Conservation (phyloP, 2,113 vertebrate species). For the Cranoglanis bouderius region DNA sequence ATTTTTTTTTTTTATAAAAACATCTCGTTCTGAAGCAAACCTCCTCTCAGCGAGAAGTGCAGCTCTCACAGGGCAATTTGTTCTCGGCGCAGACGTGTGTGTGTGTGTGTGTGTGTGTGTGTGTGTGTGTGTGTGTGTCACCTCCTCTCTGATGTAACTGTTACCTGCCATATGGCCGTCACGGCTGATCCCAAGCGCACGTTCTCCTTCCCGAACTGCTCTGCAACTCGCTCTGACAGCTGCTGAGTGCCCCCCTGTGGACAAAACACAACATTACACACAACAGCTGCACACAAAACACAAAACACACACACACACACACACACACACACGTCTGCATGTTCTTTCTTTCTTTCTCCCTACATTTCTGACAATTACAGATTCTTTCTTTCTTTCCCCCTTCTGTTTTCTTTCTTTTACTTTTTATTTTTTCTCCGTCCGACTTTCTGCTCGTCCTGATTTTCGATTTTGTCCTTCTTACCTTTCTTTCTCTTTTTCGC, state of each 20-base stretch:
- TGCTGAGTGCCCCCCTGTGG: conserved; percentile 78
- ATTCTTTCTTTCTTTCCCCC: background rate
- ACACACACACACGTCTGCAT: background rate
- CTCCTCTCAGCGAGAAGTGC: background rate
- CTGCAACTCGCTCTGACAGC: conserved; percentile 71
- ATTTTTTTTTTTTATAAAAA: conserved; percentile 30
- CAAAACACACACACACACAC: conserved; percentile 29
- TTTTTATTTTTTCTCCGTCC: background rate
- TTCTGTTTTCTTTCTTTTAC: background rate
- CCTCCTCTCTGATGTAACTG: conserved; percentile 65
- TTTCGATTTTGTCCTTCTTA: background rate
- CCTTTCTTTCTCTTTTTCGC: background rate
- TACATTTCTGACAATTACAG: background rate
- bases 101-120: conserved; percentile 56
- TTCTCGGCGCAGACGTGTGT: conserved; percentile 58
- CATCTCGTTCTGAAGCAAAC: background rate
- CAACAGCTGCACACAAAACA: background rate
- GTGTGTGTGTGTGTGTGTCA: conserved; percentile 58
- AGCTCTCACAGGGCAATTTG: conserved; percentile 49
- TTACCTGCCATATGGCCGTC: conserved; percentile 76
- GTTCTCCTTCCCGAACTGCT: conserved; percentile 65
- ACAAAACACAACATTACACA: conserved; percentile 55
- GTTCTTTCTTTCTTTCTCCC: background rate
- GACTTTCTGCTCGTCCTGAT: background rate
- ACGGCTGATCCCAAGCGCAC: conserved; percentile 70